Evolutionary conservation across 2,113 vertebrate species (phyloP), one percentile per base, ranked within the genome.

Genomic region (Eonycteris spelaea): DNA sequence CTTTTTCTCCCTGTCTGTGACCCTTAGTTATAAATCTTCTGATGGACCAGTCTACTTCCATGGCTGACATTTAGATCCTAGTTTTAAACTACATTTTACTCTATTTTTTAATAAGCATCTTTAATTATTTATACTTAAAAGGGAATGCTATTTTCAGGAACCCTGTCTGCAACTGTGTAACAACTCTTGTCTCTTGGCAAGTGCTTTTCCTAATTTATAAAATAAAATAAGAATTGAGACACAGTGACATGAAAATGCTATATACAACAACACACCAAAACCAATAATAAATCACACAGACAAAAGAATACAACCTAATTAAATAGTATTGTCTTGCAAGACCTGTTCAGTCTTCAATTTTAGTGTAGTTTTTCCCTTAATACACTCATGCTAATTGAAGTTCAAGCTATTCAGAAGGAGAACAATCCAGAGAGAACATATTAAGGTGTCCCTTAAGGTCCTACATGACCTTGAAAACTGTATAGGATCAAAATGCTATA

Each of bases 211-310:
- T 70, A 55, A 13, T 74, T 86, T 75, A 5, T 63, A 59, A 71
- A 40, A 28, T 82, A 70, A 92, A 92, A n/a, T 86, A 35, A 61
- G 9, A 96, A 90, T 78, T 94, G 33, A 86, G 24, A 74, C 80
- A 14, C 21, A 6, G n/a, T 83, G 11, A 73, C 12, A 61, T 55
- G 2, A 22, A n/a, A 92, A 67, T 45, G 5, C 4, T 68, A 48
- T 74, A 35, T 74, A 35, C 71, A 92, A n/a, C 6, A 28, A 65
- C 11, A 74, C 26, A 16, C 2, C 28, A 89, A 74, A 91, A 74
- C 13, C 28, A 77, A 15, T 70, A 73, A 38, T 38, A 83, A 33
- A 65, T 51, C 40, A 57, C 28, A 43, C 13, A 65, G n/a, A 85
- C 11, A 22, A 79, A 87, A 94, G 6, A 85, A 79, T 55, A 48